phyloP scores from a whole-genome alignment of 2,888 invertebrate genomes.

The Melipona beecheii region DNA sequence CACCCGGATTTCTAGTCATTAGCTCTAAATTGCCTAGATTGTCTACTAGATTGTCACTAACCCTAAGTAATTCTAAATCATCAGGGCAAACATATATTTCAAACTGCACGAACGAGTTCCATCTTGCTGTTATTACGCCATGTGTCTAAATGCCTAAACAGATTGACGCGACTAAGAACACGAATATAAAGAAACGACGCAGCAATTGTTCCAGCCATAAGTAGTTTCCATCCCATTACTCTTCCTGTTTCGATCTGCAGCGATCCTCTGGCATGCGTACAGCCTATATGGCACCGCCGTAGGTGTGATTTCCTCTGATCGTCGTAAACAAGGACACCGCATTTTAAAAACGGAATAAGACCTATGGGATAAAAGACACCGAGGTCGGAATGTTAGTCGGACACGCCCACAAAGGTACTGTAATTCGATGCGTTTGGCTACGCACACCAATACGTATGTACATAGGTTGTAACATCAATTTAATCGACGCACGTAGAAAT shows the following conservation, averaged over 20 bases:
- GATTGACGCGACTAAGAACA: neutral
- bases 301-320: conserved; percentile 63
- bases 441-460: conserved; percentile 27
- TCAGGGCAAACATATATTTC: neutral
- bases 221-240: neutral
- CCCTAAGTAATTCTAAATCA: neutral
- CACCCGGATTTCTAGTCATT: neutral
- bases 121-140: neutral
- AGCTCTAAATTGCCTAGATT: too few species aligned
- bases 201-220: conserved; percentile 15
- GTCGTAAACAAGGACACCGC: conserved; percentile 60
- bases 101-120: too few species aligned
- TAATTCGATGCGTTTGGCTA: conserved; percentile 68
- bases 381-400: conserved; percentile 69
- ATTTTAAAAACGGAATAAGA: conserved; percentile 54
- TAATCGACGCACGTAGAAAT: conserved; percentile 17
- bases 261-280: conserved; percentile 14
- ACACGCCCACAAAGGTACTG: conserved; percentile 71
- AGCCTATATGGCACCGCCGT: conserved; percentile 23
- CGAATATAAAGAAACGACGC: neutral
- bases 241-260: neutral
- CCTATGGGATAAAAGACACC: conserved; percentile 63
- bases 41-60: neutral
- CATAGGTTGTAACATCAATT: conserved; percentile 37
- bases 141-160: neutral